phyloP scores from a whole-genome alignment of 1,140 invertebrate species.

The Apis cerana region DNA sequence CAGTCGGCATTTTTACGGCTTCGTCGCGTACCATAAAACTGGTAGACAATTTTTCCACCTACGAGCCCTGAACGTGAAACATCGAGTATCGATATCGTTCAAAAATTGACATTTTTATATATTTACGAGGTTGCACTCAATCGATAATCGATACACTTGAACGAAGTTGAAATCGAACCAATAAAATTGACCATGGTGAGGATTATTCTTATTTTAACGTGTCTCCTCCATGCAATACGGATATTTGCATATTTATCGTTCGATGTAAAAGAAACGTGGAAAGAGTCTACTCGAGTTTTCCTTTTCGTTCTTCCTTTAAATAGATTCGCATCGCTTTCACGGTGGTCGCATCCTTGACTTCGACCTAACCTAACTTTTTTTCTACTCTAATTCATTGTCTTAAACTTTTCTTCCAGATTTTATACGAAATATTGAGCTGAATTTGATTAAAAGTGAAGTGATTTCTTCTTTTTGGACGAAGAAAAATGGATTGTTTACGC shows the following conservation, averaged over 20 bases:
- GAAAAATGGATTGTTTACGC: too few relatives aligned
- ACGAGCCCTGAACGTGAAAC: too few relatives aligned
- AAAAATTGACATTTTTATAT: background rate
- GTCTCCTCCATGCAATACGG: background rate
- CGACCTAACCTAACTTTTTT: background rate
- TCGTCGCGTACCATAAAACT: background rate
- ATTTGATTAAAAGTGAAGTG: background rate
- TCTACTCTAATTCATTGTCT: background rate
- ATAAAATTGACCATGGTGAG: conserved; percentile 17
- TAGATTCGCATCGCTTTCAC: conserved; percentile 42
- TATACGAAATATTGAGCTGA: background rate
- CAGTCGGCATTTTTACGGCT: background rate
- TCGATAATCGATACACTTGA: background rate
- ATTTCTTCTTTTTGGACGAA: too few relatives aligned
- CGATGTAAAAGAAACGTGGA: conserved; percentile 27
- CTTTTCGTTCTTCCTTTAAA: background rate
- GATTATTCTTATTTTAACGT: conserved; percentile 11
- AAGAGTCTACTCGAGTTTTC: conserved; percentile 34
- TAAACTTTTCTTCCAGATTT: too few relatives aligned
- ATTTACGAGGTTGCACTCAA: background rate
- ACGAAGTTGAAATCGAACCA: background rate
- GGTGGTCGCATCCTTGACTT: background rate
- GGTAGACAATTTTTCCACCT: conserved; percentile 4
- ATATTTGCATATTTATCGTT: conserved; percentile 54
- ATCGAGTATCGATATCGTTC: background rate